These are phyloP conservation scores for Clepsis dumicolana DNA, from an alignment of 2,888 invertebrate species.

Conservation along the genomic window DNA sequence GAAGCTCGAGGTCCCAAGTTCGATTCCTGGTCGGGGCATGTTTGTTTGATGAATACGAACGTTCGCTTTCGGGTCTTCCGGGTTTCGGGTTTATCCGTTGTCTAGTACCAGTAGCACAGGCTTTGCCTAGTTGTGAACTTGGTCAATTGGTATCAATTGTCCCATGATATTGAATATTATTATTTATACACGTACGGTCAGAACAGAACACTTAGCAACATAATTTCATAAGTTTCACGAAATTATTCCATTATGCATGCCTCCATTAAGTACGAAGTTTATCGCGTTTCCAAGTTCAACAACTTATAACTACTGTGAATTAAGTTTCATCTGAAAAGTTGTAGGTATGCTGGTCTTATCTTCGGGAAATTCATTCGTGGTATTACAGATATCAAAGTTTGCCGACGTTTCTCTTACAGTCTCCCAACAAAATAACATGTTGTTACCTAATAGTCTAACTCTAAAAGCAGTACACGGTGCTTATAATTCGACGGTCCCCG, in stretches of 20 bases:
- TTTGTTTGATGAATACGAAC: too few relatives aligned
- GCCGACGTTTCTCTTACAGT: conserved; percentile 21
- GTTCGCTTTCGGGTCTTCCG: too few relatives aligned
- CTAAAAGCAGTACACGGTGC: conserved; percentile 6
- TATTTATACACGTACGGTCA: not conserved
- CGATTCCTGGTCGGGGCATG: too few relatives aligned
- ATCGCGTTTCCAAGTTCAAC: conserved; percentile 56
- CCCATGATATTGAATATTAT: too few relatives aligned
- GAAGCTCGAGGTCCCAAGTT: too few relatives aligned
- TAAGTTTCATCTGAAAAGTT: conserved; percentile 53
- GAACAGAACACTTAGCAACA: conserved; percentile 33
- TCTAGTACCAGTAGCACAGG: too few relatives aligned
- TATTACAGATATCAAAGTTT: conserved; percentile 31
- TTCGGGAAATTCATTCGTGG: conserved; percentile 22
- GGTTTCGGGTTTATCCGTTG: too few relatives aligned
- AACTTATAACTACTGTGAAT: conserved; percentile 58
- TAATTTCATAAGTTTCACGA: conserved; percentile 45
- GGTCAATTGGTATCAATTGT: too few relatives aligned
- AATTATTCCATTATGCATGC: conserved; percentile 54
- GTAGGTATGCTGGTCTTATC: conserved; percentile 37
- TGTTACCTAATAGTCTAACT: conserved; percentile 26
- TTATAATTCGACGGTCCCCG: conserved; percentile 33
- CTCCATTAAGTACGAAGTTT: conserved; percentile 59
- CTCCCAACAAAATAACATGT: conserved; percentile 13
- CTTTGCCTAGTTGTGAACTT: too few relatives aligned